These are phyloP conservation scores for Fulmarus glacialis DNA, from an alignment of 2,113 vertebrate genomes.

Conservation along the genomic window DNA sequence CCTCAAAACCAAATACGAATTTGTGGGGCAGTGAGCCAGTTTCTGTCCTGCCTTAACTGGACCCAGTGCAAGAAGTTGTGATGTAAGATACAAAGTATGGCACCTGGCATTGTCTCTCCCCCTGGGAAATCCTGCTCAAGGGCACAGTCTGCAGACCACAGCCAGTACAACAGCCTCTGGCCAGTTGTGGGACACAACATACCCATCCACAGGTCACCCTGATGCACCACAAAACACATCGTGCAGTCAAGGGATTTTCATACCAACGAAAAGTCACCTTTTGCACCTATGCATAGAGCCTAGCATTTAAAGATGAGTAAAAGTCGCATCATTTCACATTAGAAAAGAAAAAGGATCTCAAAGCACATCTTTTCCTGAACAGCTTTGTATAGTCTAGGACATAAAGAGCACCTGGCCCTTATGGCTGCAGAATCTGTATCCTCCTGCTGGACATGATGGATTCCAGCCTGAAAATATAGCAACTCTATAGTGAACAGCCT, in stretches of 20 bases:
- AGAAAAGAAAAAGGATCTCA: not conserved
- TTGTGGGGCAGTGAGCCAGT: too few relatives aligned
- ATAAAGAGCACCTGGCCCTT: not conserved
- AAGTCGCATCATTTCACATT: rapidly evolving
- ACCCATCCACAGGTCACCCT: not conserved
- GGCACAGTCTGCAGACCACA: not conserved
- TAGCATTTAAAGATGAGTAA: not conserved
- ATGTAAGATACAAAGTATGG: not conserved
- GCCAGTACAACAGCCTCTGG: not conserved
- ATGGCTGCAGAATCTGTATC: rapidly evolving
- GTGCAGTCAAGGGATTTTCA: not conserved
- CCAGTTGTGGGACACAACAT: rapidly evolving
- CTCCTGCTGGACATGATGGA: not conserved
- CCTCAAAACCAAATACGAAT: not conserved
- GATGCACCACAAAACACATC: rapidly evolving
- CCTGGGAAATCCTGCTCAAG: not conserved
- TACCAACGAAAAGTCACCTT: not conserved
- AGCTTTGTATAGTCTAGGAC: not conserved
- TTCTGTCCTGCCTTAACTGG: not conserved
- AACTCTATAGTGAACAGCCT: not conserved
- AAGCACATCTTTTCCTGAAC: not conserved
- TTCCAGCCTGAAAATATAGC: not conserved
- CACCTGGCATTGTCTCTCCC: not conserved
- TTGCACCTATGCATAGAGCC: not conserved
- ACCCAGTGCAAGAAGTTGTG: not conserved